Evolutionary conservation across 2,797 vertebrate species (phyloP).

Genomic region (Pseudomugil tenellus): DNA sequence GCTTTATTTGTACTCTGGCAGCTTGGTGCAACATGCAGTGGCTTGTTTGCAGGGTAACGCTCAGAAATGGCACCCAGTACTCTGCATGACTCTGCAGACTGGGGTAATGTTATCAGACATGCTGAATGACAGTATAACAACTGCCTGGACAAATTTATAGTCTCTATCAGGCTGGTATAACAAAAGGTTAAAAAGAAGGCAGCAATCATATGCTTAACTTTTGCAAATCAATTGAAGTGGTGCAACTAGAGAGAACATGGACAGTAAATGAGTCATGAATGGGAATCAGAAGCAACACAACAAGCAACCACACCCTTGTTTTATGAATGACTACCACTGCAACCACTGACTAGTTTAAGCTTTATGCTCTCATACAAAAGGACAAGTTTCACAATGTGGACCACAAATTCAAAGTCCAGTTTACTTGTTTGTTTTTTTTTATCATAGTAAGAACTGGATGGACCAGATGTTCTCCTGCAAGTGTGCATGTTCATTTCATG

Average conservation of each 20-base stretch:
- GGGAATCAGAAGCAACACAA: conserved; percentile 22
- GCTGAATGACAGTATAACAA: conserved; percentile 16
- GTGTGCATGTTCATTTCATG: neutral
- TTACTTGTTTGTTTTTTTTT: too few relatives aligned
- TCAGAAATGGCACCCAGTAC: conserved; percentile 16
- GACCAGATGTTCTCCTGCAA: conserved; percentile 53
- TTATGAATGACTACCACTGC: conserved; percentile 19
- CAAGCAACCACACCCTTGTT: conserved; percentile 51
- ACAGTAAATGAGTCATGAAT: conserved; percentile 54
- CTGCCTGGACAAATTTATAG: conserved; percentile 39
- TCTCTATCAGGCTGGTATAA: neutral
- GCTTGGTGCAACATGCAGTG: conserved; percentile 49
- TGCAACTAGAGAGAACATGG: conserved; percentile 6
- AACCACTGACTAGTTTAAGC: conserved; percentile 10
- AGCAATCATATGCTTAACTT: neutral
- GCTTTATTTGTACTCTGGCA: conserved; percentile 19
- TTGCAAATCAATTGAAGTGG: neutral
- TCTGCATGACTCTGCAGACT: conserved; percentile 27
- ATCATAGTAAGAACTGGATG: conserved; percentile 60
- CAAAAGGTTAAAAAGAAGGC: conserved; percentile 6
- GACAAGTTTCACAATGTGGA: conserved; percentile 18
- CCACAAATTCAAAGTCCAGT: conserved; percentile 29
- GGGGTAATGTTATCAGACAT: neutral
- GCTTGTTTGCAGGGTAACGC: conserved; percentile 46
- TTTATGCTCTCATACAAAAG: conserved; percentile 23